A percentile compares a stretch with the other conserved stretches of the same genome.
Evolutionary conservation across 2,113 vertebrate species (phyloP).

Genomic region (Mohoua ochrocephala): DNA sequence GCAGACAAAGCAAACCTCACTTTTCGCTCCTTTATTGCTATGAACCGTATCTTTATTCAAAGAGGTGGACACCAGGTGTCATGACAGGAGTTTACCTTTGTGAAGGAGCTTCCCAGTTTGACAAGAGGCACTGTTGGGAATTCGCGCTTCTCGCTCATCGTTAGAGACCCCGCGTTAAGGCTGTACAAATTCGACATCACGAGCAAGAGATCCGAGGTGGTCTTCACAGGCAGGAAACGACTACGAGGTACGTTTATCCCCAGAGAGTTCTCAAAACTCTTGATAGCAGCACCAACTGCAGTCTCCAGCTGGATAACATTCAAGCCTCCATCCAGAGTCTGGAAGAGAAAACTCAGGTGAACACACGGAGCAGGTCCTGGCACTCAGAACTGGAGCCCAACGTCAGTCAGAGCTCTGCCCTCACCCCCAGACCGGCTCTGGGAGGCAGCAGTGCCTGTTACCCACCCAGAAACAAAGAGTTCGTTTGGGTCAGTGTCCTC

Average conservation of each 20-base stretch:
- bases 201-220: conserved; percentile 93
- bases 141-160: conserved; percentile 94
- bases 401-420: not conserved
- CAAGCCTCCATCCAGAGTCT: conserved; percentile 94
- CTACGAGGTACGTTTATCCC: conserved; percentile 97
- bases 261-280: conserved; percentile 95
- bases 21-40: not conserved
- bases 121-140: conserved; percentile 95
- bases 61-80: not conserved
- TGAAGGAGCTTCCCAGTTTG: conserved; percentile 98
- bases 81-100: conserved; percentile 80
- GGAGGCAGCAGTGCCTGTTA: not conserved
- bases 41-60: not conserved
- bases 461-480: not conserved
- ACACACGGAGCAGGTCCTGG: not conserved
- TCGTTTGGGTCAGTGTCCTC: not conserved
- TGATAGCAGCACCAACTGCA: conserved; percentile 94
- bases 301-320: conserved; percentile 99
- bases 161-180: conserved; percentile 93
- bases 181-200: conserved; percentile 99
- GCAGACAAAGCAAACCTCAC: not conserved
- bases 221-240: conserved; percentile 97
- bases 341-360: not conserved
- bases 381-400: accelerated
- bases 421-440: not conserved